Evolutionary conservation across 2,113 vertebrate species (phyloP), one percentile per base, ranked within the genome.

Genomic region (Catharus bicknelli): DNA sequence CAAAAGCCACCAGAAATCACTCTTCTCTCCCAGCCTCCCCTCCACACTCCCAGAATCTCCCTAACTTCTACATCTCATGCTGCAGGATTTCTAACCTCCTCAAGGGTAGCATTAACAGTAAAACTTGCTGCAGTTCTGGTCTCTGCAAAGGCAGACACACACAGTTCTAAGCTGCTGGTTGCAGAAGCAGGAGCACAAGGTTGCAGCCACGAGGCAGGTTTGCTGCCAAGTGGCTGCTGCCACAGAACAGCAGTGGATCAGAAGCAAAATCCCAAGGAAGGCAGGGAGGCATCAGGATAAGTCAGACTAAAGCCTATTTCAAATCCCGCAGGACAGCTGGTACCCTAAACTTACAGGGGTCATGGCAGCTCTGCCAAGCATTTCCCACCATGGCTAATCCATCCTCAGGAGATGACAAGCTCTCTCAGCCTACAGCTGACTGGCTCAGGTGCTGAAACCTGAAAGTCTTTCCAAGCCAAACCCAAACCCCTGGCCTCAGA

Each of bases 201-300:
- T 3, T 91, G 78, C 78, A 96, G 84, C 58, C 69, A 69, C 0
- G 0, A 76, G 45, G 77, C 26, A 78, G 34, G 34, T 92, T 66
- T 90, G 78, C 74, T 87, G 74, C 66, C 78, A 81, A 61, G 57
- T 61, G 64, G 64, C 83, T 89, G 74, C 70, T 87, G 58, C 75
- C 82, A 89, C 25, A n/a, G 34, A 83, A 82, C 63, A 90, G 78
- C 81, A 66, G 47, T 58, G 82, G 74, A 91, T 90, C 70, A 93
- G 72, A 80, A 92, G 84, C 67, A 93, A 94, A 92, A 85, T 68
- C 81, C 66, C 81, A 80, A 53, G 59, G 47, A 91, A 90, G 48
- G 47, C 10, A 16, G 30, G 50, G 68, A 79, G 47, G 58, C 50
- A 92, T 54, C 5, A 10, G 64, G 48, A 4, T 87, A 90, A 87